Base-by-base conservation (phyloP, 2,888 invertebrate genomes). In the Rhingia campestris region DNA sequence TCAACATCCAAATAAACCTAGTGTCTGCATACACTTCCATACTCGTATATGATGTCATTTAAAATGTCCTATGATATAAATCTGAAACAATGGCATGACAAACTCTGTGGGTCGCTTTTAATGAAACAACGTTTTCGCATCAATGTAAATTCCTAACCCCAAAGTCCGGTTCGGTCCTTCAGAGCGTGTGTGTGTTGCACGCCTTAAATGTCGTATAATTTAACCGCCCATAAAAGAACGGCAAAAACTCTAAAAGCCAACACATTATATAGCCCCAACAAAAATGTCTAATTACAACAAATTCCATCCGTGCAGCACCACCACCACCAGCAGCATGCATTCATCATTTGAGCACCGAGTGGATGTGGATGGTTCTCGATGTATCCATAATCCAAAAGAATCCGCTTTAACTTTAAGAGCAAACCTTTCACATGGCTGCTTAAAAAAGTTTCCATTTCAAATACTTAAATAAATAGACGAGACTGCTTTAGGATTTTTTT, bases 391-490 rank as follows among this genome's bases (percentile, higher is more conserved):
- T 64, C 64, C 51, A 3, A 14, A 64, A 39, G 49, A 51, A 64
- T 32, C 64, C 51, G 49, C 49, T 64, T 64, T 56, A 30, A 63
- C 41, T 43, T 54, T 45, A n/a, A 39, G 9, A 6, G 41, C 35
- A 51, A 61, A 32, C 6, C 41, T 72, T 37, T 53, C 53, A 37
- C 61, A 54, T 53, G 12, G 39, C 12, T 33, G 22, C 30, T 49
- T 10, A 10, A 32, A 51, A 61, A 61, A 72, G 64, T 64, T 64
- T 61, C 30, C 30, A 53, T 61, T 53, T 72, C 22, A 61, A 63
- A 54, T 53, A 54, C 72, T 63, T 53, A 53, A 72, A 61, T 30
- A 72, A 61, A 61, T 61, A 45, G 53, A 61, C 43, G 35, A 61
- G 54, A 61, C 61, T 61, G 22, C 45, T 54, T 37, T 37, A 35